phyloP scores from a whole-genome alignment of 2,888 invertebrate genomes.

The Schrankia costaestrigalis region DNA sequence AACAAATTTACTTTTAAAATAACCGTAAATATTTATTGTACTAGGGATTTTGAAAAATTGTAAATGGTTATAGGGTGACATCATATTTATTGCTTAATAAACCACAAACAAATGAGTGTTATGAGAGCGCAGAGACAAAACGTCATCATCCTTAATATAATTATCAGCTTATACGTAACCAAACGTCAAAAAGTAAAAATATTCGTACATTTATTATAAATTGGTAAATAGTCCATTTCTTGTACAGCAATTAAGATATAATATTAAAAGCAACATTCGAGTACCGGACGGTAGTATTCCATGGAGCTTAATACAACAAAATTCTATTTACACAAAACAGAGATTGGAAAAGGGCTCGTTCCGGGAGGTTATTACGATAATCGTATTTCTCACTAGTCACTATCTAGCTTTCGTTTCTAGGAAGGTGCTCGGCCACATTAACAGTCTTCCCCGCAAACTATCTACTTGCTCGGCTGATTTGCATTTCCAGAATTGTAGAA shows the following conservation, averaged over 20 bases:
- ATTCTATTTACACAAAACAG: slow-evolving; percentile 52
- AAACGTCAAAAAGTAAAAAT: too few relatives aligned
- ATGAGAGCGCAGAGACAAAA: too few relatives aligned
- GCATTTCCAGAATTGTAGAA: slow-evolving; percentile 70
- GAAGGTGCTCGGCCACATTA: slow-evolving; percentile 59
- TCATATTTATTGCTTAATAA: too few relatives aligned
- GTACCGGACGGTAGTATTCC: slow-evolving; percentile 27
- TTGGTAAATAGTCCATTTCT: too few relatives aligned
- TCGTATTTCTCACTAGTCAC: slow-evolving; percentile 71
- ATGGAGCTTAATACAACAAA: slow-evolving; percentile 31
- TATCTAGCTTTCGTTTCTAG: slow-evolving; percentile 75
- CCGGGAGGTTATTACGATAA: slow-evolving; percentile 76
- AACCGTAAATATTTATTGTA: too few relatives aligned
- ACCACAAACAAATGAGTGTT: too few relatives aligned
- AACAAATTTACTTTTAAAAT: too few relatives aligned
- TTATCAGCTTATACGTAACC: too few relatives aligned
- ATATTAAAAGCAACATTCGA: slow-evolving; percentile 6
- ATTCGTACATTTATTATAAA: too few relatives aligned
- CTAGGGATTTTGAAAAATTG: too few relatives aligned
- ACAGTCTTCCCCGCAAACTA: slow-evolving; percentile 67
- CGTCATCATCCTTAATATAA: too few relatives aligned
- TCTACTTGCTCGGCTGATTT: slow-evolving; percentile 69
- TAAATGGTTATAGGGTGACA: too few relatives aligned
- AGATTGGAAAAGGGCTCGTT: slow-evolving; percentile 65
- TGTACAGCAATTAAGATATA: slow-evolving; percentile 10